A percentile compares a stretch with the other conserved stretches of the same genome.
Conservation (phyloP, 2,113 vertebrate species). For the Microcebus jonahi region DNA sequence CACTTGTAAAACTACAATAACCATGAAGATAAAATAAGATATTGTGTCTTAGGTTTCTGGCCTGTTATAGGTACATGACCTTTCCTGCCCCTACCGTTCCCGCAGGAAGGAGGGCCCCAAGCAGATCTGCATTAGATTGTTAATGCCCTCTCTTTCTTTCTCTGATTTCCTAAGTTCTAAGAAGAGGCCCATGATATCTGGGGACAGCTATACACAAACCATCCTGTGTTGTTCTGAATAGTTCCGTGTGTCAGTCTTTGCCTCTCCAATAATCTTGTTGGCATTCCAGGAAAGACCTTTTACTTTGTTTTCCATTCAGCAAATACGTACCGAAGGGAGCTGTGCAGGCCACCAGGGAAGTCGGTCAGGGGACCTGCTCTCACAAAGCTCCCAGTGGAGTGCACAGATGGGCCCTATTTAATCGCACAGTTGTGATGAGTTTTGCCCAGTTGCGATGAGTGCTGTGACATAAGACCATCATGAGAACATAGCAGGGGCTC, state of each 20-base stretch:
- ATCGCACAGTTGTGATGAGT: background rate
- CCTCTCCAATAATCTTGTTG: background rate
- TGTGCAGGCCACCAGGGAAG: background rate
- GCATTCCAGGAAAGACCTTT: conserved; percentile 25
- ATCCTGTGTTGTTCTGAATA: background rate
- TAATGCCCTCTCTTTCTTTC: background rate
- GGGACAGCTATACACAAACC: background rate
- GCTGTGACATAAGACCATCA: background rate
- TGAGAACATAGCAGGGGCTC: background rate
- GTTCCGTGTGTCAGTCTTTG: background rate
- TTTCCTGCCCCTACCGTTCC: background rate
- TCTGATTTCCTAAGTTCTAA: background rate
- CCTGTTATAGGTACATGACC: background rate
- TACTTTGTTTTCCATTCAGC: background rate
- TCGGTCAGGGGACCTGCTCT: background rate
- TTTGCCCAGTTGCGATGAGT: background rate
- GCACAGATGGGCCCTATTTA: background rate
- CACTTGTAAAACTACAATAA: background rate
- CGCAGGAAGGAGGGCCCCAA: background rate
- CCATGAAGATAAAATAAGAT: background rate
- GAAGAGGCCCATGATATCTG: background rate
- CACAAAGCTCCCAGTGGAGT: fast-evolving
- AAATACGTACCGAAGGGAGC: background rate
- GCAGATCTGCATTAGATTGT: background rate
- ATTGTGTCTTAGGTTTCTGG: background rate